Evolutionary conservation across 2,113 vertebrate genomes (phyloP), one percentile per base, ranked within the genome.

Genomic region (Corvus hawaiiensis): DNA sequence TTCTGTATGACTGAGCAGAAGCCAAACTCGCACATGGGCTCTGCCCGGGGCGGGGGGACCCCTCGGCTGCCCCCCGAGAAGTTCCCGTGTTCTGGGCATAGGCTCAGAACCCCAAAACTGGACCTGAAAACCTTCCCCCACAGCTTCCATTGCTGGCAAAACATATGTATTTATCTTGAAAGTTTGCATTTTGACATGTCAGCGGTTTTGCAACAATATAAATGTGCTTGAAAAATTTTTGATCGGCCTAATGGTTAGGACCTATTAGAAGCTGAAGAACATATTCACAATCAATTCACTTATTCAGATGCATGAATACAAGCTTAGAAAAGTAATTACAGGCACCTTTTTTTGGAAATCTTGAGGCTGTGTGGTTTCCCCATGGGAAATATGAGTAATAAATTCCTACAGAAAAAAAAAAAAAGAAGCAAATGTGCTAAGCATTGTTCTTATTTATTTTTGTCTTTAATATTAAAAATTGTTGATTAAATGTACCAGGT

Each of bases 271-370:
- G 46, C 85, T 90, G 79, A 44, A 52, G 87, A 93, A 77, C 52
- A 12, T 75, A 68, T 10, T 89, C 94, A 86, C 90, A 86, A 84
- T 94, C 90, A 93, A 94, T 93, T 90, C 92, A 81, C 93, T 91
- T 94, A 92, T n/a, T 95, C 92, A 92, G 79, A 95, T 90, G 85
- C 87, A 71, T 96, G 94, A 96, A 84, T 92, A 68, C 48, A 91
- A 95, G 90, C 82, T 96, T 68, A 74, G 79, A 83, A 96, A 94
- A 87, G 94, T 95, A 96, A 95, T 93, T 96, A 94, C 90, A 94
- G 79, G 44, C 75, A 92, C 93, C 90, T 62, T 79, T 95, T 94
- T 93, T 86, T 22, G 30, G 88, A 95, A 94, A 81, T 84, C 90
- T 93, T 90, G 61, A 93, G 76, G 61, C 85, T 90, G 76, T 32